Evolutionary conservation across 2,888 invertebrate species (phyloP), one percentile per base, ranked within the genome.

Genomic region (Thecocarcelia acutangulata): DNA sequence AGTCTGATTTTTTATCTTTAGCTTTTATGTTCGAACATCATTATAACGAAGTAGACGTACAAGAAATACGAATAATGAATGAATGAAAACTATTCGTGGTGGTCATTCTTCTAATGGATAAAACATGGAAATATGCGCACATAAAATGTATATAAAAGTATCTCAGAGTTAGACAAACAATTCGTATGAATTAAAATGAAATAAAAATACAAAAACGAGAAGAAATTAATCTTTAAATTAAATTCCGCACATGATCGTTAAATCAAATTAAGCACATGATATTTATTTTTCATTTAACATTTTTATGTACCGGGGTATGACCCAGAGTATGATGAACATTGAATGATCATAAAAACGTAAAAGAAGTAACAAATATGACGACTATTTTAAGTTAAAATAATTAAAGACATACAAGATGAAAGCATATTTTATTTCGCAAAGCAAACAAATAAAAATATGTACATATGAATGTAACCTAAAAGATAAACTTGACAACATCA

Each of bases 161-260:
- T 33, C 24, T 33, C 13, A 40, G n/a, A n/a, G 21, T 42, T 48
- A 48, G 33, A 59, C 8, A 13, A 15, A 44, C n/a, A 40, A n/a
- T 66, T 61, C 44, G 52, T 52, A 68, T 69, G 21, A 33, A 69
- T 21, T 54, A 50, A 33, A 69, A 52, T 42, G 50, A 68, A 64
- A 58, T 63, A 73, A 74, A 58, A 33, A 54, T 33, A 28, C 21
- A 64, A 70, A 59, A 58, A 69, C 78, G 12, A 81, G 56, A 72
- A 66, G 74, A 78, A 82, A 82, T 63, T 80, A 83, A 83, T 77
- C 84, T 83, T 64, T 12, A 72, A 84, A 84, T 80, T 84, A 78
- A 80, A 84, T 84, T 83, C 83, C 77, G 64, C 73, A 84, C 78
- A 77, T 78, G 82, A 80, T 50, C 70, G 50, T 50, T 37, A 54